Base-by-base conservation (phyloP, 2,888 invertebrate genomes). In the Lycaena phlaeas region DNA sequence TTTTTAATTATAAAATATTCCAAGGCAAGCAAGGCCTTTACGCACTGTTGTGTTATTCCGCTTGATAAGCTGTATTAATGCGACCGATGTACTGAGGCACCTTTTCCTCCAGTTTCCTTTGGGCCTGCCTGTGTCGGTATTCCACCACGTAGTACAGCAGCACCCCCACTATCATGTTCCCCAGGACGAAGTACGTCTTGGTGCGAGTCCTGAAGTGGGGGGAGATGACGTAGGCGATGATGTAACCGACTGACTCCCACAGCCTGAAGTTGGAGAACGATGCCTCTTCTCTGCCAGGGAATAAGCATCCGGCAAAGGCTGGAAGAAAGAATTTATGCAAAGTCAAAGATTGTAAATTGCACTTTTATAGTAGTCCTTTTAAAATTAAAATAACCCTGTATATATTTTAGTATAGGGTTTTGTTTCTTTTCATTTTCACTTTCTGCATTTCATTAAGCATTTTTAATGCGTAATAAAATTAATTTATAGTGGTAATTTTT, bases 241-340 rank as follows among this genome's bases (percentile, higher is more conserved):
- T 88, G 64, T 88, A 89, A 2, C 90, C 91, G 0, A 88, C 64
- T 0, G 89, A 88, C 59, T 90, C 89, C 90, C 90, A 91, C 2
- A 91, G 78, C 0, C 90, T 73, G 73, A 90, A 90, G 73, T 90
- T 90, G 27, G 90, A 87, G 71, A 89, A 91, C 0, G 90, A 90
- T 0, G 90, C 89, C 55, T 90, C 90, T 55, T 89, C 86, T 49
- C 86, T 68, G 1, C 84, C 78, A 0, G 86, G 86, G 59, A 90
- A 90, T n/a, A 90, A 68, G 14, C 87, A 81, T 1, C 90, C 89
- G 70, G 88, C 90, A 57, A 89, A 86, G 1, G 87, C 87, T 86
- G 67, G 3, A 65, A 68, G 17, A 40, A n/a, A n/a, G n/a, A n/a
- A n/a, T n/a, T n/a, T n/a, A n/a, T n/a, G n/a, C n/a, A n/a, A n/a